phyloP scores from a whole-genome alignment of 2,113 vertebrate genomes.

The Mus pahari region DNA sequence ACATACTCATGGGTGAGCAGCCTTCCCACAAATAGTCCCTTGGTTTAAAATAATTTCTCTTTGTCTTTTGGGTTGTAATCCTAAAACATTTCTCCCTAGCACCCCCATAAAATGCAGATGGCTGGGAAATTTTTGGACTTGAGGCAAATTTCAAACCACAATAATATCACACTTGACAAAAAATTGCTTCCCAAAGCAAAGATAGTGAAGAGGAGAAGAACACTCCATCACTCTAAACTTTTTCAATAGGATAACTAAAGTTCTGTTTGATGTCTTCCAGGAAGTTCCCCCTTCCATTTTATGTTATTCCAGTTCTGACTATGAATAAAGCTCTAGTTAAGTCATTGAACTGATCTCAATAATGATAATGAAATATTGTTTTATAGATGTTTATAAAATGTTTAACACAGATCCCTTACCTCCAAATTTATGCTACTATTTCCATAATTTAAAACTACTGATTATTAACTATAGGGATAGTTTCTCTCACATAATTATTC shows the following conservation, averaged over 20 bases:
- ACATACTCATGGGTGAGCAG: not conserved
- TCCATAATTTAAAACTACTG: slow-evolving; percentile 48
- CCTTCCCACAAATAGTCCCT: slow-evolving; percentile 4
- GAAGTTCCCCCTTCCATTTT: not conserved
- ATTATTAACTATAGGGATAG: slow-evolving; percentile 49
- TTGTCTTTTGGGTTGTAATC: not conserved
- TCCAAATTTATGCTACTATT: slow-evolving; percentile 69
- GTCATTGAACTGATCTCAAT: slow-evolving; percentile 32
- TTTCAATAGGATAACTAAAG: slow-evolving; percentile 19
- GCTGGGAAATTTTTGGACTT: slow-evolving; percentile 46
- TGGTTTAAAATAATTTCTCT: slow-evolving; percentile 37
- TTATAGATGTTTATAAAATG: slow-evolving; percentile 56
- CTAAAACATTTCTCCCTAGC: not conserved
- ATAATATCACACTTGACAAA: slow-evolving; percentile 43
- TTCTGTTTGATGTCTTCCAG: slow-evolving; percentile 9
- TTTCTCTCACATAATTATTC: slow-evolving; percentile 58
- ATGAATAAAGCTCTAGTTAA: slow-evolving; percentile 26
- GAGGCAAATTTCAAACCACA: slow-evolving; percentile 24
- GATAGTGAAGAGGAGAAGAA: not conserved
- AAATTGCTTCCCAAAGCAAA: not conserved
- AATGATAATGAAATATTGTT: slow-evolving; percentile 57
- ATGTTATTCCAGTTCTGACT: slow-evolving; percentile 27
- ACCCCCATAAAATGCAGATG: not conserved
- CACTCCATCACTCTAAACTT: not conserved
- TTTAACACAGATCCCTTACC: slow-evolving; percentile 27